These are phyloP conservation scores for Heterodera filipjevi DNA, from an alignment of 2,888 invertebrate species.

Conservation along the genomic window DNA sequence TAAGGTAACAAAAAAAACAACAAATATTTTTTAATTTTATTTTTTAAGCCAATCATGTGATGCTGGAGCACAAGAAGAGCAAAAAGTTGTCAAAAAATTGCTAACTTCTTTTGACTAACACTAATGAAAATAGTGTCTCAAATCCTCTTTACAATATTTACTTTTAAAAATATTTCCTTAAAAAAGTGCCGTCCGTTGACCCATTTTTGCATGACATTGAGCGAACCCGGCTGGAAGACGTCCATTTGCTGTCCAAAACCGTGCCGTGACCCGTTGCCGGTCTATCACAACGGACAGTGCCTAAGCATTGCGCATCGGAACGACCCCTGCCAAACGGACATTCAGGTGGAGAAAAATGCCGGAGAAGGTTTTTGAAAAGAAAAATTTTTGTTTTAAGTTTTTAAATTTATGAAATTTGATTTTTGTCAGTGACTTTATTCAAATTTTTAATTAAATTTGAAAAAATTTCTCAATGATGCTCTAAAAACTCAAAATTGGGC, in stretches of 20 bases:
- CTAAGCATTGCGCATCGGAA: constrained; percentile 62
- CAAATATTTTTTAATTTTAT: not conserved
- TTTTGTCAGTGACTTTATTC: too few relatives aligned
- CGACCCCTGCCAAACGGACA: constrained; percentile 63
- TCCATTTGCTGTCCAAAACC: constrained; percentile 65
- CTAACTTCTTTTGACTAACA: too few relatives aligned
- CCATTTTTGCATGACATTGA: constrained; percentile 63
- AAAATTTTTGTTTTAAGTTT: too few relatives aligned
- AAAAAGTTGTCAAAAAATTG: constrained; percentile 40
- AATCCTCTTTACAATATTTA: too few relatives aligned
- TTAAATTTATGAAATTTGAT: too few relatives aligned
- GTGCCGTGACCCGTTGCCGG: constrained; percentile 64
- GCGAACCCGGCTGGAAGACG: constrained; percentile 59
- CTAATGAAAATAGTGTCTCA: too few relatives aligned
- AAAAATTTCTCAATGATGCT: too few relatives aligned
- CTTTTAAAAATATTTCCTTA: too few relatives aligned
- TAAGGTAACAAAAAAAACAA: constrained; percentile 48
- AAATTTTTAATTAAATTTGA: too few relatives aligned
- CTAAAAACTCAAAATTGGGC: too few relatives aligned
- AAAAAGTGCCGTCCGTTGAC: constrained; percentile 58
- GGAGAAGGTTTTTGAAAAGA: too few relatives aligned
- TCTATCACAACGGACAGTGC: constrained; percentile 64
- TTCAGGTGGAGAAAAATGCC: constrained; percentile 47
- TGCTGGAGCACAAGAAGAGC: constrained; percentile 59
- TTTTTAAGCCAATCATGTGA: constrained; percentile 61